A percentile compares a stretch with the other conserved stretches of the same genome.
These are phyloP conservation scores for Heliocidaris erythrogramma DNA, from an alignment of 35 echinoderm and acorn worm genomes.

Conservation along the genomic window DNA sequence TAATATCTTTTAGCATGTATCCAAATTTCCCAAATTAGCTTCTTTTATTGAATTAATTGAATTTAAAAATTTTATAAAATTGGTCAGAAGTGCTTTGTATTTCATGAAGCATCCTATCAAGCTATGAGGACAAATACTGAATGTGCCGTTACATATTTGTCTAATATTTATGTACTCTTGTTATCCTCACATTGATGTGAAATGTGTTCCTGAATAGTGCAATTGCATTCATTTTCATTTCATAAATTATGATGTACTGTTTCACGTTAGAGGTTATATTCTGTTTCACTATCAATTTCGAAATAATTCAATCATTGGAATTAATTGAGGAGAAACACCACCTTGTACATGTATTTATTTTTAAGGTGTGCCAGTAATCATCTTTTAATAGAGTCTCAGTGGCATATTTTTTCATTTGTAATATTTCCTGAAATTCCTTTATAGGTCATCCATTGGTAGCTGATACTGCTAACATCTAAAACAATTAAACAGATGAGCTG, in stretches of 20 bases:
- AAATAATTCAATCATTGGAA: no score
- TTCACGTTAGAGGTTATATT: background rate
- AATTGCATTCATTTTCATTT: background rate
- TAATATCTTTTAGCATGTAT: background rate
- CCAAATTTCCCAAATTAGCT: background rate
- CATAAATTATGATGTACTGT: background rate
- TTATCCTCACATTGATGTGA: background rate
- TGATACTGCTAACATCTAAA: background rate
- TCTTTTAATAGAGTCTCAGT: no score
- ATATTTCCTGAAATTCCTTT: background rate
- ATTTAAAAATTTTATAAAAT: background rate
- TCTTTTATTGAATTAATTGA: background rate
- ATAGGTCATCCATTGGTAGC: background rate
- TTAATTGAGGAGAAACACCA: no score
- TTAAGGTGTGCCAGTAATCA: no score
- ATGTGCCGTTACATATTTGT: background rate
- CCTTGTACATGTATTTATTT: no score
- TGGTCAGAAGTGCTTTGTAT: background rate
- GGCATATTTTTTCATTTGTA: background rate
- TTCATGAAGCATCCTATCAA: background rate
- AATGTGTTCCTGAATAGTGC: background rate
- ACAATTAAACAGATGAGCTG: no score
- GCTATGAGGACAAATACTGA: background rate
- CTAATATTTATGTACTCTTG: background rate
- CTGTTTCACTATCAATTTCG: background rate